Conservation (phyloP, 2,888 invertebrate species). For the Caenorhabditis imperialis region DNA sequence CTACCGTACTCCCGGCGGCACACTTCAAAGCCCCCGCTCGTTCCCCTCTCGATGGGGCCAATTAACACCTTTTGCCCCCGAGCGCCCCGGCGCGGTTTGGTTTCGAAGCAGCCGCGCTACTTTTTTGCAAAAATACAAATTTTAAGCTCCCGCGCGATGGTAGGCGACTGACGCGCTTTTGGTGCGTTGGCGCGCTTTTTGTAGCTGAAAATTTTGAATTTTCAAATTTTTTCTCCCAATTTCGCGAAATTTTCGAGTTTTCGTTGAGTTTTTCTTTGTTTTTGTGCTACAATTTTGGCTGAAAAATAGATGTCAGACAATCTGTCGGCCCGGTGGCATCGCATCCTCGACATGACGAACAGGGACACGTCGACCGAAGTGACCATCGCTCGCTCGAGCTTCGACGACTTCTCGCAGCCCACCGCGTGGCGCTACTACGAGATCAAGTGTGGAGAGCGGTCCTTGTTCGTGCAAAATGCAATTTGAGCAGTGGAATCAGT, state of each 20-base stretch:
- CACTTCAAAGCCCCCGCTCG: slow-evolving; percentile 31
- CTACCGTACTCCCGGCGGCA: slow-evolving; percentile 39
- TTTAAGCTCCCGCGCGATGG: slow-evolving; percentile 15
- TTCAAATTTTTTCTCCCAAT: not conserved
- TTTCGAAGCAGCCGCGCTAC: slow-evolving; percentile 32
- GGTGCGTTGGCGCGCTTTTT: slow-evolving; percentile 2
- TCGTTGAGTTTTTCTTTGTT: not conserved
- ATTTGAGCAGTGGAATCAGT: not conserved
- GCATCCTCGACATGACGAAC: slow-evolving; percentile 44
- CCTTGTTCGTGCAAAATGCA: slow-evolving; percentile 45
- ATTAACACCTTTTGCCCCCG: slow-evolving; percentile 44
- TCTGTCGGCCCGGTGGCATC: slow-evolving; percentile 54
- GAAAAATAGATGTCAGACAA: slow-evolving; percentile 54
- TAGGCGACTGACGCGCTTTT: slow-evolving; percentile 2
- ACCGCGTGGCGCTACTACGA: slow-evolving; percentile 63
- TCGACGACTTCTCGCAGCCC: slow-evolving; percentile 70
- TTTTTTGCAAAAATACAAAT: not conserved
- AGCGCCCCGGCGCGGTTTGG: slow-evolving; percentile 9
- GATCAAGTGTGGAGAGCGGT: slow-evolving; percentile 57
- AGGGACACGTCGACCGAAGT: slow-evolving; percentile 59
- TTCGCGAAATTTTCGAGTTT: slow-evolving; percentile 3
- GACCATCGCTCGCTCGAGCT: slow-evolving; percentile 63
- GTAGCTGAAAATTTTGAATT: slow-evolving; percentile 18
- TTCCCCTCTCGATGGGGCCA: slow-evolving; percentile 20
- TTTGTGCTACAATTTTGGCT: slow-evolving; percentile 2